Evolutionary conservation across 1,140 invertebrate genomes (phyloP).

Genomic region (Dinothrombium tinctorium): DNA sequence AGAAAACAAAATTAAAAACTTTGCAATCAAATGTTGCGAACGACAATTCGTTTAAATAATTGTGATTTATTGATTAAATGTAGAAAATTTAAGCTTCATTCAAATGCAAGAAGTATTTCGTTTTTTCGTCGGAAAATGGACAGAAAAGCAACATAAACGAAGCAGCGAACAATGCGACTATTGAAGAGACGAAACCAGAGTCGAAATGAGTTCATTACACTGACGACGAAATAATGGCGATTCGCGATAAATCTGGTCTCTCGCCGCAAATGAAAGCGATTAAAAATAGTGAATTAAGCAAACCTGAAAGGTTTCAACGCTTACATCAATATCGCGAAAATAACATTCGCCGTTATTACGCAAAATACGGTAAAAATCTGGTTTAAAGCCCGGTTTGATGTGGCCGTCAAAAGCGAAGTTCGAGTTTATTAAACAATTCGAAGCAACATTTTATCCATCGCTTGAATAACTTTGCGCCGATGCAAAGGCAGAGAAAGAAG

Average conservation of each 20-base stretch:
- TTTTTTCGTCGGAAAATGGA: not conserved
- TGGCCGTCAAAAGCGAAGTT: slow-evolving; percentile 25
- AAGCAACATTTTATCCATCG: slow-evolving; percentile 19
- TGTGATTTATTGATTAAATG: no score
- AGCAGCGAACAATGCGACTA: no score
- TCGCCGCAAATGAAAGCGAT: not conserved
- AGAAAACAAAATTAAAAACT: no score
- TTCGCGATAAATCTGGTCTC: slow-evolving; percentile 1
- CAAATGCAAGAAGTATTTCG: not conserved
- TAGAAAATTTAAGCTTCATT: not conserved
- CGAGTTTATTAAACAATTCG: slow-evolving; percentile 19
- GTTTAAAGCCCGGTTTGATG: slow-evolving; percentile 23
- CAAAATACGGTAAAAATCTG: slow-evolving; percentile 7
- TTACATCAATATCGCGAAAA: slow-evolving; percentile 5
- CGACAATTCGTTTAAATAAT: no score
- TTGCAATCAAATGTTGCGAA: no score
- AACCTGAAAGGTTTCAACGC: not conserved
- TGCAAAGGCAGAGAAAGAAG: slow-evolving; percentile 3
- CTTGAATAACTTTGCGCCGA: slow-evolving; percentile 18
- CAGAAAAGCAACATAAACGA: not conserved
- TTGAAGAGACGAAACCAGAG: not conserved
- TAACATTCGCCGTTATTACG: slow-evolving; percentile 2
- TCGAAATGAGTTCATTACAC: not conserved
- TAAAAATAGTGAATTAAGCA: not conserved
- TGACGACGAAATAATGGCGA: slow-evolving; percentile 1